These are phyloP conservation scores for Sphecodes monilicornis DNA, from an alignment of 2,888 invertebrate genomes.

Conservation along the genomic window DNA sequence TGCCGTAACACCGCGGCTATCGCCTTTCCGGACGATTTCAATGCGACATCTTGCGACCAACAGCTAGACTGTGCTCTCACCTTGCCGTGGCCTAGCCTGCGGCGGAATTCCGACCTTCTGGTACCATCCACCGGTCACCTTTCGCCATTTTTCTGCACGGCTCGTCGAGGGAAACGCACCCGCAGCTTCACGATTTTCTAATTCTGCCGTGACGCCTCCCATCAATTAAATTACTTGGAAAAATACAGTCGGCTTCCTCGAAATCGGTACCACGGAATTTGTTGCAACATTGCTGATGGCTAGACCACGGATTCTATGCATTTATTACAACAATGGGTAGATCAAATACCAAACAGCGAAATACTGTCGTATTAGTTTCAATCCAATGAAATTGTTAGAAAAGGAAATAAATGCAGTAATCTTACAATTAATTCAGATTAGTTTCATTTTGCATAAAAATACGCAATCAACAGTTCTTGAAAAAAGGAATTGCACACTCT, in stretches of 20 bases:
- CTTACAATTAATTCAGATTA: too few relatives aligned
- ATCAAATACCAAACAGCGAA: background rate
- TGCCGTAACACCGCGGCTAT: slow-evolving; percentile 55
- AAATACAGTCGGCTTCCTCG: background rate
- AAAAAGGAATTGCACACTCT: too few relatives aligned
- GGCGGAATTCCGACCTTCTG: slow-evolving; percentile 76
- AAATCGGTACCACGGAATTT: background rate
- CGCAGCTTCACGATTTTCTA: background rate
- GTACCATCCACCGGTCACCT: slow-evolving; percentile 73
- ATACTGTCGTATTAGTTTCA: too few relatives aligned
- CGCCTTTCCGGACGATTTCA: slow-evolving; percentile 43
- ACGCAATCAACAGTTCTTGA: too few relatives aligned
- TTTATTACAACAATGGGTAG: background rate
- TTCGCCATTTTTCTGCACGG: slow-evolving; percentile 34
- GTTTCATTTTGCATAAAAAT: too few relatives aligned
- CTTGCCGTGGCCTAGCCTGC: slow-evolving; percentile 83
- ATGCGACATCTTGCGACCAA: slow-evolving; percentile 76
- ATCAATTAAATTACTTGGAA: background rate
- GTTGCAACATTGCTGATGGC: background rate
- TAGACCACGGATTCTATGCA: background rate
- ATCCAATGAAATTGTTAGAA: too few relatives aligned
- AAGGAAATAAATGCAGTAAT: too few relatives aligned
- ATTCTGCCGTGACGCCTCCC: background rate
- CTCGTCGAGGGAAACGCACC: background rate
- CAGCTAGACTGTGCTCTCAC: slow-evolving; percentile 77